Evolutionary conservation across 2,888 invertebrate genomes (phyloP), one percentile per base, ranked within the genome.

Genomic region (Anthophora plumipes): DNA sequence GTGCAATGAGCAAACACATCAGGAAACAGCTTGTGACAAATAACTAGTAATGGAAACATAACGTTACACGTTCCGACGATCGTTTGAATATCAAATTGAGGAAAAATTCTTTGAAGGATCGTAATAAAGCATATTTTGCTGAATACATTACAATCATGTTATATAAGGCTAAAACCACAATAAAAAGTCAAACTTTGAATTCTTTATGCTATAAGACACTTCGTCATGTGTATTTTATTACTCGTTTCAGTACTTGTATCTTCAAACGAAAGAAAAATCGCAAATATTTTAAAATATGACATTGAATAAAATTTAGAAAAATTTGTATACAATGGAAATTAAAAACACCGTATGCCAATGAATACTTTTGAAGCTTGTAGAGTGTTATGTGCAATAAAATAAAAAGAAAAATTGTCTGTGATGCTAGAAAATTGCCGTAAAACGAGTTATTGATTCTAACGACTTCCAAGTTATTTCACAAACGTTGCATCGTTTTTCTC

Each of bases 1-100:
- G 8, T 12, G 31, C 22, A 71, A 37, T 59, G 46, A 68, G 66
- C 54, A 54, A 61, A 59, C 67, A 59, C 20, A 20, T 41, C 46
- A n/a, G 41, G 39, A 14, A 50, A 22, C 8, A 31, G n/a, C 12
- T 31, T 50, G 17, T 37, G 17, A 48, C 14, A n/a, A 50, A 20
- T 14, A 61, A 54, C 17, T n/a, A n/a, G 25, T 17, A 55, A 17
- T n/a, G 7, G 14, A 46, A 25, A 46, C n/a, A 37, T 46, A n/a
- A 25, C 20, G 20, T 37, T 20, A 9, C n/a, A n/a, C 4, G 17
- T 39, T 41, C 14, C 17, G 9, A 4, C 39, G 22, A 37, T 37
- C 37, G 7, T 52, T 67, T 54, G 41, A 54, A 67, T 55, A 55
- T n/a, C 4, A 41, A 52, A 25, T 39, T n/a, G 22, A 7, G 7